Evolutionary conservation across 1,140 invertebrate species (phyloP).

Genomic region (Drosophila subobscura): DNA sequence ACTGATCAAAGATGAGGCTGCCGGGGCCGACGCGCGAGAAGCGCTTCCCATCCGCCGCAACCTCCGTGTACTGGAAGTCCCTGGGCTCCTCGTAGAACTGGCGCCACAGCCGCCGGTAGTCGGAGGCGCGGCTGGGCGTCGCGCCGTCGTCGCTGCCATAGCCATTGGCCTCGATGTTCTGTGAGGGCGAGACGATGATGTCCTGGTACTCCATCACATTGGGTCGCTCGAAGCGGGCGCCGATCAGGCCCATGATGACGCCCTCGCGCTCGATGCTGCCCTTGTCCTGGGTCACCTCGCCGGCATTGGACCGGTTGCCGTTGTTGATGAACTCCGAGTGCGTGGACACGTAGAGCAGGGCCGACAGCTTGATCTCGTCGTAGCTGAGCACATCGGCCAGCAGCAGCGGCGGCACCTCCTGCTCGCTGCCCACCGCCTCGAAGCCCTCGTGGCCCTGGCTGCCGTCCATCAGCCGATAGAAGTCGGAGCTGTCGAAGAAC

Average conservation of each 20-base stretch:
- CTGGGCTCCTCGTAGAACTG: slow-evolving; percentile 61
- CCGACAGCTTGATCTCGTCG: slow-evolving; percentile 84
- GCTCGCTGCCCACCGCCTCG: slow-evolving; percentile 45
- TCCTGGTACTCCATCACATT: slow-evolving; percentile 86
- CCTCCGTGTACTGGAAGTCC: slow-evolving; percentile 49
- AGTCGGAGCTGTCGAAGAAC: slow-evolving; percentile 37
- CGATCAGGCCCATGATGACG: slow-evolving; percentile 83
- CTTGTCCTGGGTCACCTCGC: slow-evolving; percentile 76
- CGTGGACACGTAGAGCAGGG: slow-evolving; percentile 86
- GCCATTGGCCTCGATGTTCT: slow-evolving; percentile 84
- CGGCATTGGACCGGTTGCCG: slow-evolving; percentile 85
- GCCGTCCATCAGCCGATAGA: slow-evolving; percentile 39
- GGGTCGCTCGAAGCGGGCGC: slow-evolving; percentile 84
- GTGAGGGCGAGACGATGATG: slow-evolving; percentile 84
- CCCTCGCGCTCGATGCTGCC: slow-evolving; percentile 66
- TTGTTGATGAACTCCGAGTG: slow-evolving; percentile 87
- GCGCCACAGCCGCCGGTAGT: slow-evolving; percentile 69
- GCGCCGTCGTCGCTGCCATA: slow-evolving; percentile 56
- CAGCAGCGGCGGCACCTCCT: slow-evolving; percentile 40
- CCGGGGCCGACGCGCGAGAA: slow-evolving; percentile 14
- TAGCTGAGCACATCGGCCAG: slow-evolving; percentile 66
- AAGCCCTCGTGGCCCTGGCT: slow-evolving; percentile 41
- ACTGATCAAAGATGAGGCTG: slow-evolving; percentile 47
- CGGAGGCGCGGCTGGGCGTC: neutral
- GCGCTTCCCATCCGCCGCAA: slow-evolving; percentile 7